Percentiles rank a stretch among this genome's conserved stretches.
Evolutionary conservation across 2,888 invertebrate genomes (phyloP).

Genomic region (Escarpia spicata): DNA sequence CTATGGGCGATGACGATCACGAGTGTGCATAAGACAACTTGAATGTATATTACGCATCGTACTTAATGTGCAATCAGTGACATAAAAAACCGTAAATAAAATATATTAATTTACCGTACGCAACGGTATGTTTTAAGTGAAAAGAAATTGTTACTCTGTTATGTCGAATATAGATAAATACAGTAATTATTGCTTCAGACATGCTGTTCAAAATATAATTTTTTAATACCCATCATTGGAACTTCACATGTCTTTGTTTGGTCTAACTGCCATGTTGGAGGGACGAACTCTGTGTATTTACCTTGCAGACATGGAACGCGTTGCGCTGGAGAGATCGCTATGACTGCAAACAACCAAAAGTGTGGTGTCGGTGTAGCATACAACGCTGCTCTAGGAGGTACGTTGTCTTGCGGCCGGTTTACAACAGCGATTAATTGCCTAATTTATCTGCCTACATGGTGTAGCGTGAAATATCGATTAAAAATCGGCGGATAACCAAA

Average conservation of each 20-base stretch:
- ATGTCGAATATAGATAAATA: neutral
- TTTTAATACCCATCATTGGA: no score
- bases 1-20: neutral
- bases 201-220: neutral
- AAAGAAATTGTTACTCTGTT: neutral
- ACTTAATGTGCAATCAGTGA: neutral
- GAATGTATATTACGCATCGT: neutral
- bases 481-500: no score
- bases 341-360: slow-evolving; percentile 92
- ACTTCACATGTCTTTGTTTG: no score
- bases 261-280: no score
- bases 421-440: no score
- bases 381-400: slow-evolving; percentile 95
- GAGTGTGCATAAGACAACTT: neutral
- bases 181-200: neutral
- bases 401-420: neutral
- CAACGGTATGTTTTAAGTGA: neutral
- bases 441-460: no score
- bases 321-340: slow-evolving; percentile 95
- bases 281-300: neutral
- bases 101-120: neutral
- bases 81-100: neutral
- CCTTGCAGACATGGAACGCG: slow-evolving; percentile 84
- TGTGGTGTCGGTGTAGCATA: slow-evolving; percentile 99
- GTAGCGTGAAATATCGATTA: no score